Percentiles rank a stretch among this genome's conserved stretches.
Conservation (phyloP, 2,888 invertebrate species). For the Luffia ferchaultella region DNA sequence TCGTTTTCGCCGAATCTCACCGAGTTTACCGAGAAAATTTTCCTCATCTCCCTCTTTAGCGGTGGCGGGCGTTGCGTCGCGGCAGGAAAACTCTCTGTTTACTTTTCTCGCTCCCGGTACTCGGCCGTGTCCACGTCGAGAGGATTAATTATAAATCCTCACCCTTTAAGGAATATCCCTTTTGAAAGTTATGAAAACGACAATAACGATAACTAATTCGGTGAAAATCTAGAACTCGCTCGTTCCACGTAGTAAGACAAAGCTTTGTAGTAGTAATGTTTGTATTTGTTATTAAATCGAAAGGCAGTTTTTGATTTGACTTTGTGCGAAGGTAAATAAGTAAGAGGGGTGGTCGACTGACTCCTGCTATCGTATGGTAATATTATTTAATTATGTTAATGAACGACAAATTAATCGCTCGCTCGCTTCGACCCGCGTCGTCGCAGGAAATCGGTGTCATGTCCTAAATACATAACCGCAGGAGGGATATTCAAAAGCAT, state of each 20-base stretch:
- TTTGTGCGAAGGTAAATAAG: too few species aligned
- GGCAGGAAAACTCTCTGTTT: conserved; percentile 35
- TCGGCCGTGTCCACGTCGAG: conserved; percentile 36
- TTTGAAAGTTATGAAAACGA: not conserved
- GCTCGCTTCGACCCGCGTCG: conserved; percentile 31
- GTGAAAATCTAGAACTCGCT: not conserved
- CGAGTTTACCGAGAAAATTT: conserved; percentile 24
- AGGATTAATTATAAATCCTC: conserved; percentile 53
- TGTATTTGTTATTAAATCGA: too few species aligned
- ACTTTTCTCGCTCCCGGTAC: conserved; percentile 33
- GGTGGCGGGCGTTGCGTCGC: conserved; percentile 18
- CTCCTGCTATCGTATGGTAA: conserved; percentile 51
- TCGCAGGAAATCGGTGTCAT: conserved; percentile 49
- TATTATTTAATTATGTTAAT: conserved; percentile 60
- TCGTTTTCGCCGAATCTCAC: conserved; percentile 33
- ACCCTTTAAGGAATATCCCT: conserved; percentile 6
- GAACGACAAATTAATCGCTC: conserved; percentile 34
- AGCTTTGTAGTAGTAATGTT: too few species aligned
- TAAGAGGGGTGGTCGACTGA: not conserved
- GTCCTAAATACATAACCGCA: conserved; percentile 21
- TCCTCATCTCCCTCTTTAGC: conserved; percentile 1
- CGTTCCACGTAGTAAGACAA: too few species aligned
- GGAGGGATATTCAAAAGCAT: not conserved
- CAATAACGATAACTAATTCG: not conserved
- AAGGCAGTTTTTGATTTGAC: too few species aligned